Evolutionary conservation across 2,113 vertebrate genomes (phyloP).

Genomic region (Pomatostomus ruficeps): DNA sequence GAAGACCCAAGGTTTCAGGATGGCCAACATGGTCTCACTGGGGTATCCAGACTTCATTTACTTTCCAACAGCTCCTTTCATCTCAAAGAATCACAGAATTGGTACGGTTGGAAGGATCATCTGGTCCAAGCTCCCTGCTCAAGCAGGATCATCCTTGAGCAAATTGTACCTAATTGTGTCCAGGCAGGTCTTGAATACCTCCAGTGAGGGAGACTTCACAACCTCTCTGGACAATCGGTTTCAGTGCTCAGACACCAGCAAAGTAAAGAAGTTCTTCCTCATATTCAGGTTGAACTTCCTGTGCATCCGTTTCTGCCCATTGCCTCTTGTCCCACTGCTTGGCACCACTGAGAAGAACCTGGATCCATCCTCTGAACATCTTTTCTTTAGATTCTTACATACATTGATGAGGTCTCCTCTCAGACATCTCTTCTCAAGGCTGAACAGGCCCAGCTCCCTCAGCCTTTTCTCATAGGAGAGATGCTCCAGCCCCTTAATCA

Average conservation of each 20-base stretch:
- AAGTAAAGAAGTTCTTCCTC: background rate
- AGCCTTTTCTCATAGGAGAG: background rate
- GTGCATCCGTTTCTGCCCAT: background rate
- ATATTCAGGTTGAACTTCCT: background rate
- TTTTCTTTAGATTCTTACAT: background rate
- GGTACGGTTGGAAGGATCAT: background rate
- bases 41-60: background rate
- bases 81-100: background rate
- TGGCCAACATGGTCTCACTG: background rate
- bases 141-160: background rate
- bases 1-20: background rate
- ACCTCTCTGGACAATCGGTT: background rate
- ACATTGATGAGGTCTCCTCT: background rate
- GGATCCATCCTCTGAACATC: background rate
- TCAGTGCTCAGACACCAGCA: background rate
- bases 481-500: background rate
- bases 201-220: background rate
- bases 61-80: background rate
- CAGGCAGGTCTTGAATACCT: background rate
- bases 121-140: background rate
- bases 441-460: background rate
- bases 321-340: background rate
- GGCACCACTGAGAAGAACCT: background rate
- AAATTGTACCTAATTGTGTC: background rate
- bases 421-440: fast-evolving